These are phyloP conservation scores for Myiothlypis chrysogaster DNA, from an alignment of 2,797 vertebrate genomes.

Conservation along the genomic window DNA sequence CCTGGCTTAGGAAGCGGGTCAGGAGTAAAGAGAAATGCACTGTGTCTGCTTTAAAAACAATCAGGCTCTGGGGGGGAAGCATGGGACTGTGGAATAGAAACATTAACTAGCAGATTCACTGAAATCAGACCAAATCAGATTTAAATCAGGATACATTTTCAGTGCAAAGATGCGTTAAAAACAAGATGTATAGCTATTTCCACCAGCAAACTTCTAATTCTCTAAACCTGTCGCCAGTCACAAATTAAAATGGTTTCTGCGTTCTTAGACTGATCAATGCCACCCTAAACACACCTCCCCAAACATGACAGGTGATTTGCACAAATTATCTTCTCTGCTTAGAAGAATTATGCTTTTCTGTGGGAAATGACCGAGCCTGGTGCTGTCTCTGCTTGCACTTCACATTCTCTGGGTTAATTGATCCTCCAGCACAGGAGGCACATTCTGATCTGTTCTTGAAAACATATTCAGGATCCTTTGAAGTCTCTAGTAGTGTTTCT, in stretches of 20 bases:
- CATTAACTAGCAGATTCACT: neutral
- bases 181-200: neutral
- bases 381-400: neutral
- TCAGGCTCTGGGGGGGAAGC: neutral
- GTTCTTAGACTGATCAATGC: neutral
- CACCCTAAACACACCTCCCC: neutral
- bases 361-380: neutral
- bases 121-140: neutral
- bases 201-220: neutral
- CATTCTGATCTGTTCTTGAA: neutral
- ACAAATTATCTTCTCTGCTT: neutral
- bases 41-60: neutral
- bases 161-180: neutral
- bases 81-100: neutral
- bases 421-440: neutral
- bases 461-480: neutral
- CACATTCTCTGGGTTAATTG: neutral
- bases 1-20: neutral
- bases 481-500: neutral
- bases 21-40: neutral
- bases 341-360: neutral
- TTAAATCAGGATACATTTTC: neutral
- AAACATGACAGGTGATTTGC: neutral
- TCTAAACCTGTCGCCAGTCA: neutral
- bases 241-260: neutral